Base-by-base conservation (phyloP, 2,113 vertebrate genomes). In the Australoheros scitulus region DNA sequence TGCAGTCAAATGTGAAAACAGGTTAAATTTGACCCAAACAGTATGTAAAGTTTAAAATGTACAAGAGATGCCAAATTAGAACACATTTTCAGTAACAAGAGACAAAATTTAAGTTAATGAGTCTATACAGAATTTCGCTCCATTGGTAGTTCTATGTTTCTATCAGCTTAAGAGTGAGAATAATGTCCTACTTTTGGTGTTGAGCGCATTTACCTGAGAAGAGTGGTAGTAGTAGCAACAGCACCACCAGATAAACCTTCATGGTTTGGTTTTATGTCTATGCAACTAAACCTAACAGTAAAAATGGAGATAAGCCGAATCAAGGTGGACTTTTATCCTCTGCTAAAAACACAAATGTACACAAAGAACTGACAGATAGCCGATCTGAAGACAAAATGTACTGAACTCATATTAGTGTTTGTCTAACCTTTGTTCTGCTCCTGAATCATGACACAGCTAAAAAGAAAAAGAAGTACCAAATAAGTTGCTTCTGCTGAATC, bases 211-310 rank as follows among this genome's bases (percentile, higher is more conserved):
- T 88, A 92, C 90, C 90, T 87, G 84, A 85, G 77, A 82, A 83
- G 11, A 90, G 74, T 0, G 88, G 84, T 55, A 81, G 61, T 74
- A 88, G 68, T 11, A 91, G 60, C 17, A 91, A 34, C 29, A 91
- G 63, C 65, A 91, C 29, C 56, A 92, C 34, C 72, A 91, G 59
- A 36, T 59, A 84, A 32, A 5, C 5, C 91, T 89, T 90, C 89
- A 90, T 92, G 7, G 11, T 88, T 77, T 32, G 47, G 3, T 52
- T 38, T 52, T 43, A 4, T 41, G 15, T 61, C 3, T 7, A 57
- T 15, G 17, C 3, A 5, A 68, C 2, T 8, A 5, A 43, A 10
- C 36, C 36, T 10, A 61, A 18, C 22, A 26, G 70, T 14, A 43
- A 15, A 22, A 72, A 36, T 3, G 36, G 59, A 80, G 36, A 17